Evolutionary conservation across 2,797 vertebrate species (phyloP), one percentile per base, ranked within the genome.

Genomic region (Oreonectes daqikongensis): DNA sequence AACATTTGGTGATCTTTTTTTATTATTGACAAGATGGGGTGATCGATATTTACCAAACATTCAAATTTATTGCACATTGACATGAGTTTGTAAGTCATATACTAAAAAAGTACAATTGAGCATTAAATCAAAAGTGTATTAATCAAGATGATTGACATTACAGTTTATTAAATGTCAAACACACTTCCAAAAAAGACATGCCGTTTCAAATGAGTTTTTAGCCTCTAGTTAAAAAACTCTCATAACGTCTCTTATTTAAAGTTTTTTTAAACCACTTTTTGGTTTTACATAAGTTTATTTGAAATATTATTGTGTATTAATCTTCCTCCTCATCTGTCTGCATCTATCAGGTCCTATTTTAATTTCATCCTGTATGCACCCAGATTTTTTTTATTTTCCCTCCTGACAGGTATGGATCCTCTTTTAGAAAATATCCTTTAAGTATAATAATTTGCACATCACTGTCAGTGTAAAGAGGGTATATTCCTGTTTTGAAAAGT

Each of bases 111-210:
- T 72, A 65, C 82, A 46, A 8, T n/a, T 26, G 75, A 70, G 80
- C 52, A 78, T 80, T 78, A 72, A 78, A 63, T 68, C 12, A 55
- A 55, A 26, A 26, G 24, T 26, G 12, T 15, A 55, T 26, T 18
- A 84, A 84, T 26, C 80, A 80, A 75, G 82, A 38, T 48, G 48
- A 42, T 79, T 87, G 85, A 89, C 82, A 84, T 44, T 69, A 71
- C 77, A 82, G 80, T 83, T 80, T 81, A 85, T 83, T 64, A 82
- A 77, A 75, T 71, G 32, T 86, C 79, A 82, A 86, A 85, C 88
- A 68, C 81, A 85, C 79, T 85, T 88, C 82, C 67, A 55, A 53
- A 68, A n/a, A 32, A 46, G 18, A 66, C 61, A 60, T 48, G 79
- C 73, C 46, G 46, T 85, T 88, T 72, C 69, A 79, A 80, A 85